phyloP scores from a whole-genome alignment of 1,140 invertebrate genomes.

The Magallana angulata region DNA sequence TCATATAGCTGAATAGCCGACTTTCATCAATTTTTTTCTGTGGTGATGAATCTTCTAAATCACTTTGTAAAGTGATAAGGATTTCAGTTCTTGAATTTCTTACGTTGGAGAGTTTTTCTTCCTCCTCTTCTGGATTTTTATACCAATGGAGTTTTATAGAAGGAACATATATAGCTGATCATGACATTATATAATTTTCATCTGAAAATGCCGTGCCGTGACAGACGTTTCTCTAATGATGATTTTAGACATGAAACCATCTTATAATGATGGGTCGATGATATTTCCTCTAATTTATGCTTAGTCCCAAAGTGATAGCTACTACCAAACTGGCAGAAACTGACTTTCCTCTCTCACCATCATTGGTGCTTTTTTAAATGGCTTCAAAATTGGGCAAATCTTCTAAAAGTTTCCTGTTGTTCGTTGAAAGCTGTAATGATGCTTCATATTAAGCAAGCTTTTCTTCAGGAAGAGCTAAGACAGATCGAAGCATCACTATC shows the following conservation, averaged over 20 bases:
- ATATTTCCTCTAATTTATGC: background rate
- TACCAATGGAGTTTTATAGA: background rate
- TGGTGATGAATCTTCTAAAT: background rate
- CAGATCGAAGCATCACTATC: constrained; percentile 48
- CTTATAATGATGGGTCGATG: background rate
- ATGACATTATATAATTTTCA: background rate
- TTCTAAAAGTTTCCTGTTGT: background rate
- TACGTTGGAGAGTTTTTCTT: background rate
- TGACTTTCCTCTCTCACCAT: background rate
- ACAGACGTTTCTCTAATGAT: background rate
- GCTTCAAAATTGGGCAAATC: background rate
- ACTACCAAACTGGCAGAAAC: background rate
- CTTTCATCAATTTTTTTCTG: background rate
- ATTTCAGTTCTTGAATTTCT: background rate
- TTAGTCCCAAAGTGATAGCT: background rate
- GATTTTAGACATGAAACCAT: background rate
- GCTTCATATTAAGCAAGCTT: background rate
- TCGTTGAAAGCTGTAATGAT: background rate
- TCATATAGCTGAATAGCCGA: background rate
- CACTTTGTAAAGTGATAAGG: no score
- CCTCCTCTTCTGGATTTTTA: background rate
- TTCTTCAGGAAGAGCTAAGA: constrained; percentile 39
- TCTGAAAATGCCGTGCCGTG: background rate
- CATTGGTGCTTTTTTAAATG: background rate
- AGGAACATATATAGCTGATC: background rate